phyloP scores from a whole-genome alignment of 2,797 vertebrate species.

The Sebastes paucispinis region DNA sequence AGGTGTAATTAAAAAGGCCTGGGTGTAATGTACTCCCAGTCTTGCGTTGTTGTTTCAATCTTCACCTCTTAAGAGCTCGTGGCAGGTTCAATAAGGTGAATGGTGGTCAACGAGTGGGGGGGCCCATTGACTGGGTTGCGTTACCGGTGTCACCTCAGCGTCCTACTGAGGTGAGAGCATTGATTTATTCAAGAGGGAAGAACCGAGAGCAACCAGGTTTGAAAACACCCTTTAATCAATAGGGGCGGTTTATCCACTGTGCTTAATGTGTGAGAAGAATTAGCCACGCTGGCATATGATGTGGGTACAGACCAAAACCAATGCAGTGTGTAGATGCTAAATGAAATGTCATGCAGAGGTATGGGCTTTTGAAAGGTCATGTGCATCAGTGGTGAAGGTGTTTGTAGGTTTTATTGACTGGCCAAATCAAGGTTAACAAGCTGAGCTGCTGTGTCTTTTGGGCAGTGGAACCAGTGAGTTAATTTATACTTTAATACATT shows the following conservation, averaged over 20 bases:
- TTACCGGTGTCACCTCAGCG: constrained; percentile 51
- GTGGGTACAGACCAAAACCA: constrained; percentile 38
- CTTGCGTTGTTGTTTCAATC: constrained; percentile 31
- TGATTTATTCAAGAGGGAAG: constrained; percentile 56
- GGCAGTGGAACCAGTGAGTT: background rate
- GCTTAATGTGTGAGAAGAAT: constrained; percentile 52
- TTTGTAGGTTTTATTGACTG: constrained; percentile 61
- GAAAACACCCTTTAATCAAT: constrained; percentile 80
- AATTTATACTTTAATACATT: background rate
- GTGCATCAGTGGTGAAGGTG: constrained; percentile 51
- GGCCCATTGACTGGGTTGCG: constrained; percentile 38
- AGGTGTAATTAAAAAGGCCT: constrained; percentile 62
- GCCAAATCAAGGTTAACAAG: constrained; percentile 46
- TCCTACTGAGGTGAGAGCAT: constrained; percentile 69
- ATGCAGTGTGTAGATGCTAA: constrained; percentile 47
- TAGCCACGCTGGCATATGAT: constrained; percentile 38
- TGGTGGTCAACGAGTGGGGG: constrained; percentile 28
- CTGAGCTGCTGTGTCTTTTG: constrained; percentile 13
- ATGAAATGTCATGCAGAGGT: constrained; percentile 57
- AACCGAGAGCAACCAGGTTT: constrained; percentile 37
- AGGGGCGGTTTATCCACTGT: constrained; percentile 35
- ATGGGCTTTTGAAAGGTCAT: constrained; percentile 53
- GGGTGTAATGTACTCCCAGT: background rate
- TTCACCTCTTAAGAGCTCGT: constrained; percentile 30
- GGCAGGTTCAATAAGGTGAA: constrained; percentile 59